Percentiles rank a stretch among this genome's conserved stretches.
Conservation (phyloP, 2,797 vertebrate species). For the Spinus pinus region DNA sequence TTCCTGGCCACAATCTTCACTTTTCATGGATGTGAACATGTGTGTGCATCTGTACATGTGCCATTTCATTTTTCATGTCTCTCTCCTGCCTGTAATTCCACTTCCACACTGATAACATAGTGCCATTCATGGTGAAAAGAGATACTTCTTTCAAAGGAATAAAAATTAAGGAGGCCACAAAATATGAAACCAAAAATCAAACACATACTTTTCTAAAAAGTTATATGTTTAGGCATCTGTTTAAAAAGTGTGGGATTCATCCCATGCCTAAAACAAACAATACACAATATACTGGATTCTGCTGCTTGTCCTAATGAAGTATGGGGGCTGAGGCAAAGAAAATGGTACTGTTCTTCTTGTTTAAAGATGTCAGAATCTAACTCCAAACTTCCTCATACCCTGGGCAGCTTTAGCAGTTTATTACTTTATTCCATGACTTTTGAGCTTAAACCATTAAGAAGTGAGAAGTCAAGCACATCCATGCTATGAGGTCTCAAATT, state of each 20-base stretch:
- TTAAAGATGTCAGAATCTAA: neutral
- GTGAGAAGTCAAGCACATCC: neutral
- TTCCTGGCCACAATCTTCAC: neutral
- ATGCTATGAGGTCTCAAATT: neutral
- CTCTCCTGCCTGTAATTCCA: neutral
- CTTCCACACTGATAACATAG: neutral
- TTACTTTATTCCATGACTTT: neutral
- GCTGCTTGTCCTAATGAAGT: neutral
- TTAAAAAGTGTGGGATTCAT: neutral
- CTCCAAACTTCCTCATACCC: neutral
- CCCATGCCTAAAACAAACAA: neutral
- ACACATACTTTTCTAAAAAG: neutral
- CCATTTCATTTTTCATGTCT: neutral
- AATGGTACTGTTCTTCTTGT: neutral
- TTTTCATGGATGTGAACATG: neutral
- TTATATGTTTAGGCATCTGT: neutral
- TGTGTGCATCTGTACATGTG: neutral
- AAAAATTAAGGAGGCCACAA: neutral
- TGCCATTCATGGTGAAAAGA: neutral
- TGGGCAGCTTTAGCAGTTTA: neutral
- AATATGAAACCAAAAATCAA: neutral
- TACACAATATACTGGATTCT: neutral
- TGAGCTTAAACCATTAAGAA: neutral
- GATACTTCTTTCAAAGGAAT: neutral
- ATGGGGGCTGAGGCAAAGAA: neutral